A percentile compares a stretch with the other conserved stretches of the same genome.
Conservation (phyloP, 2,113 vertebrate species). For the Campylomormyrus numenius region DNA sequence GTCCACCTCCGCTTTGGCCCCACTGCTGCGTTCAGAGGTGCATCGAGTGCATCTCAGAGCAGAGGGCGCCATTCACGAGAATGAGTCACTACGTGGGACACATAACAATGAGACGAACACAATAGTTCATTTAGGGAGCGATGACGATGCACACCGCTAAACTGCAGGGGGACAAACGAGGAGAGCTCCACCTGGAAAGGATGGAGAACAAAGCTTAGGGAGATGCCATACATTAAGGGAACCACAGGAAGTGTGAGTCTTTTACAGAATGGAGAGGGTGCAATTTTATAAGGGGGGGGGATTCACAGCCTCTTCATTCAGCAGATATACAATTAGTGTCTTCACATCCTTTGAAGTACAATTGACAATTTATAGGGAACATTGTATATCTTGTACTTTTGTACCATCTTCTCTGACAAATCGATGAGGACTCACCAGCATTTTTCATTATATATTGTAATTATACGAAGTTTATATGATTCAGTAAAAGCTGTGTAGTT, state of each 20-base stretch:
- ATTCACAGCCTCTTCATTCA: neutral
- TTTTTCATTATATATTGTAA: neutral
- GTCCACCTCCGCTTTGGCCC: neutral
- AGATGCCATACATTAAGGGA: neutral
- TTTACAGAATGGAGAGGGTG: neutral
- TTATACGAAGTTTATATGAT: neutral
- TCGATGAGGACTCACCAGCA: neutral
- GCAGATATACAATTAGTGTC: neutral
- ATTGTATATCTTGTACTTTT: neutral
- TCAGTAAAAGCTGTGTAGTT: neutral
- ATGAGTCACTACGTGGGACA: neutral
- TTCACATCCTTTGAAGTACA: neutral
- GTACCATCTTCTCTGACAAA: neutral
- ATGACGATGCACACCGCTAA: neutral
- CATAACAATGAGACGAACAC: neutral
- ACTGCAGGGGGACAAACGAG: neutral
- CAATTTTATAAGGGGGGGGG: neutral
- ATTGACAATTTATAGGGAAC: neutral
- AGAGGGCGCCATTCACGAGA: neutral
- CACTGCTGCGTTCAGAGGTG: neutral
- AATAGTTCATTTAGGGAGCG: neutral
- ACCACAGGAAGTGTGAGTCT: neutral
- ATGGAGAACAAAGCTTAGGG: neutral
- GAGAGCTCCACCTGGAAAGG: neutral
- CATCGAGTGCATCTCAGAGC: neutral